Evolutionary conservation across 2,888 invertebrate species (phyloP).

Genomic region (Tinea trinotella): DNA sequence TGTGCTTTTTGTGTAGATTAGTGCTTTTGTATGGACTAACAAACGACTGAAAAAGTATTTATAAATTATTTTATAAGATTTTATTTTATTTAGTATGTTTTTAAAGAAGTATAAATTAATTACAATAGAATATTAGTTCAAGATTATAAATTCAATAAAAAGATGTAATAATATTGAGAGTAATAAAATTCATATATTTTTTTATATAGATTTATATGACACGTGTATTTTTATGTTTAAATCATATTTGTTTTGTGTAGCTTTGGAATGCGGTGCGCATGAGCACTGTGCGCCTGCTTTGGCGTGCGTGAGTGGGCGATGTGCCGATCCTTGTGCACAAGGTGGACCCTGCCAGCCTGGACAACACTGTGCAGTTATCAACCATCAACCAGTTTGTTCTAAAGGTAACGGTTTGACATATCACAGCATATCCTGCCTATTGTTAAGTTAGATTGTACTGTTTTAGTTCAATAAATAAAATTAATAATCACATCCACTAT

Average conservation of each 20-base stretch:
- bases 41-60: background rate
- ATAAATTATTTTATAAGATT: background rate
- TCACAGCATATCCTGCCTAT: background rate
- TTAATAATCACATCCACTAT: no score
- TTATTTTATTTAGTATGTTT: no score
- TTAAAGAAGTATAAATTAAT: no score
- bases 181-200: no score
- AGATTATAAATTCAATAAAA: no score
- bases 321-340: constrained; percentile 85
- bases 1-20: constrained; percentile 7
- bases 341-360: constrained; percentile 80
- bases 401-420: constrained; percentile 61
- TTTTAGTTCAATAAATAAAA: no score
- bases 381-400: constrained; percentile 88
- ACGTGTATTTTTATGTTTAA: no score
- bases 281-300: constrained; percentile 83
- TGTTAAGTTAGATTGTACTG: no score
- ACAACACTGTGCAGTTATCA: constrained; percentile 86
- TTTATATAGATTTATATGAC: no score
- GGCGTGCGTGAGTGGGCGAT: constrained; percentile 84
- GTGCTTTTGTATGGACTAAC: constrained; percentile 4
- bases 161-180: no score
- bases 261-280: constrained; percentile 84
- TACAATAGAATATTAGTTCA: no score
- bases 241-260: constrained; percentile 74